These are phyloP conservation scores for Tychaedon coryphoeus DNA, from an alignment of 2,113 vertebrate genomes.

Conservation along the genomic window DNA sequence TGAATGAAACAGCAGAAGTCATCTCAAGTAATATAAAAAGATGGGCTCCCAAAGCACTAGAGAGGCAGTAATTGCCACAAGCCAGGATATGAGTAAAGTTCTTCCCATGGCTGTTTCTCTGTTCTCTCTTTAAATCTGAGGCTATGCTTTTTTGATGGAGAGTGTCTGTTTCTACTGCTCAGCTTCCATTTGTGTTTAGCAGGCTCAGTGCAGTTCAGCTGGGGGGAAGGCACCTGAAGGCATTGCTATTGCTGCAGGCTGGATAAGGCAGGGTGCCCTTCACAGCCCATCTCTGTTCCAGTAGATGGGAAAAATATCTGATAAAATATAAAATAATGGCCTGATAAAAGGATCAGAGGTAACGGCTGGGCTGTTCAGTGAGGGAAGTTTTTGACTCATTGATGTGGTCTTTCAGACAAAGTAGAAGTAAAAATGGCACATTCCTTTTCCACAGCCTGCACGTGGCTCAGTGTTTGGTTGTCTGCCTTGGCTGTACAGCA, in stretches of 20 bases:
- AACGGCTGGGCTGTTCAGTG: neutral
- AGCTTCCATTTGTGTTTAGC: neutral
- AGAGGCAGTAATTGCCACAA: neutral
- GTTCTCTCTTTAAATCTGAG: neutral
- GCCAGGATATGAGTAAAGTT: neutral
- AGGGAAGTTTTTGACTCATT: neutral
- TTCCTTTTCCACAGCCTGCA: neutral
- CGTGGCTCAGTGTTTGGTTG: neutral
- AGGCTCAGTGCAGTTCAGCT: neutral
- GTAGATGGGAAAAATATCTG: neutral
- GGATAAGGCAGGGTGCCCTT: neutral
- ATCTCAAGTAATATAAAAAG: neutral
- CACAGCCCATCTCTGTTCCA: neutral
- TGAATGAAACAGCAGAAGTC: neutral
- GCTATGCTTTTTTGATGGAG: neutral
- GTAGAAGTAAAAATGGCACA: neutral
- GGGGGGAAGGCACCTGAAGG: neutral
- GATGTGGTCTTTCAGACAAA: neutral
- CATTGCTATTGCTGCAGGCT: neutral
- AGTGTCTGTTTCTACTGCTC: neutral
- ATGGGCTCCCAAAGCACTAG: neutral
- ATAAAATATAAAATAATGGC: too few relatives aligned
- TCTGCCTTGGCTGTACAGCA: neutral
- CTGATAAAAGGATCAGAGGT: neutral
- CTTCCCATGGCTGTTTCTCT: neutral